Evolutionary conservation across 30 jellyfish, hydroid and myxozoan species (phyloP).

Genomic region (Aurelia coerulea): DNA sequence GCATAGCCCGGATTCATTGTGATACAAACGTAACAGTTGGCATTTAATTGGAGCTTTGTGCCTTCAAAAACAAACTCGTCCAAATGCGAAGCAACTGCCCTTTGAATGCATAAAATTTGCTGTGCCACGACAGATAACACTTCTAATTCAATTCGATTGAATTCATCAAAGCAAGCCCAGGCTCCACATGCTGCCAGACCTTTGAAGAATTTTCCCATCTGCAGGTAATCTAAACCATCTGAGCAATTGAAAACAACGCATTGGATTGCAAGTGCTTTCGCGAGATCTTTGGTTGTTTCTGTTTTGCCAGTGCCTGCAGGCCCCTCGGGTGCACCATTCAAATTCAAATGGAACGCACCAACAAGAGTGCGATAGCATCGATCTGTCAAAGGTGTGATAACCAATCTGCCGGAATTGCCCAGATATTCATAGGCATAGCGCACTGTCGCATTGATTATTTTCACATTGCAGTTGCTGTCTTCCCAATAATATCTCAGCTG

Average conservation of each 20-base stretch:
- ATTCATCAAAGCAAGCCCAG: conserved; percentile 99
- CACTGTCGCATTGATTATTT: conserved; percentile 94
- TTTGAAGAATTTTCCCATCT: conserved; percentile 98
- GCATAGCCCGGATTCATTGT: conserved; percentile 99
- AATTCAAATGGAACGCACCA: conserved; percentile 95
- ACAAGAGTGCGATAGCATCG: conserved; percentile 96
- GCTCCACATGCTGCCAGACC: conserved; percentile 99
- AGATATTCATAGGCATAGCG: conserved; percentile 94
- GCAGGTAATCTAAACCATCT: conserved; percentile 95
- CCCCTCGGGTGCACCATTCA: conserved; percentile 99
- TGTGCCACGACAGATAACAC: conserved; percentile 99
- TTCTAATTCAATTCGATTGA: conserved; percentile 94
- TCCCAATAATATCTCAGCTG: conserved; percentile 98
- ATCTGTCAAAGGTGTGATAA: conserved; percentile 97
- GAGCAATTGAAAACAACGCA: conserved; percentile 99
- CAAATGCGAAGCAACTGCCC: conserved; percentile 95
- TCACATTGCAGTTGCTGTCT: conserved; percentile 79
- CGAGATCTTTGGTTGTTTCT: conserved; percentile 97
- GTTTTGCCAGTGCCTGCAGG: conserved; percentile 99
- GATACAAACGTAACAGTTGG: conserved; percentile 97
- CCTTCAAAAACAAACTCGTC: conserved; percentile 96
- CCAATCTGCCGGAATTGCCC: conserved; percentile 97
- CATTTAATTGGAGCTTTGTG: conserved; percentile 80
- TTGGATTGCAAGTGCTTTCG: conserved; percentile 95
- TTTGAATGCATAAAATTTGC: conserved; percentile 95